These are phyloP conservation scores for Apis laboriosa DNA, from an alignment of 1,140 invertebrate genomes.

Conservation along the genomic window DNA sequence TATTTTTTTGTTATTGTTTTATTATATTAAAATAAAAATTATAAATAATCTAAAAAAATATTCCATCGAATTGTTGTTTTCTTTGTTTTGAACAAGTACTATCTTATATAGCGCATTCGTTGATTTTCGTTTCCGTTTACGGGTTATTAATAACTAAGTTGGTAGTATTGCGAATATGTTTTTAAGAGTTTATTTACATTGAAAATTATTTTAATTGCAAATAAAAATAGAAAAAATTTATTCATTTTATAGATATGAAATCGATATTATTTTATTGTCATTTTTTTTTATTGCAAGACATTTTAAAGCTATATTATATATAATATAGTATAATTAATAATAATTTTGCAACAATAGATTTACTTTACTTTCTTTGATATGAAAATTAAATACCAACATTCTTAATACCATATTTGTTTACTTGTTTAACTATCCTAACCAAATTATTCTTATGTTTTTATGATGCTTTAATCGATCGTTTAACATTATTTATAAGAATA, in stretches of 20 bases:
- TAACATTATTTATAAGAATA: background rate
- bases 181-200: background rate
- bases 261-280: background rate
- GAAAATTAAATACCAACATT: background rate
- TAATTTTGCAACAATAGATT: background rate
- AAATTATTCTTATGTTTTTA: background rate
- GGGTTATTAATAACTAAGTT: conserved; percentile 36
- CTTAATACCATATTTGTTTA: too few relatives aligned
- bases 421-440: background rate
- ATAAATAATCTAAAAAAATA: background rate
- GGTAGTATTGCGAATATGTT: conserved; percentile 10
- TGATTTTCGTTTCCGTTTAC: conserved; percentile 16
- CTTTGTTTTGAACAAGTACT: conserved; percentile 39
- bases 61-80: conserved; percentile 11
- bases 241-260: background rate
- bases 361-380: background rate
- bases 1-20: background rate
- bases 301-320: background rate
- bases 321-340: background rate
- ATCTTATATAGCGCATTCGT: background rate
- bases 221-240: background rate
- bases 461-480: conserved; percentile 8
- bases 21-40: background rate
- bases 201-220: too few relatives aligned
- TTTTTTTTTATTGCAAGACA: background rate